Evolutionary conservation across 2,113 vertebrate genomes (phyloP), one percentile per base, ranked within the genome.

Genomic region (Engraulis encrasicolus): DNA sequence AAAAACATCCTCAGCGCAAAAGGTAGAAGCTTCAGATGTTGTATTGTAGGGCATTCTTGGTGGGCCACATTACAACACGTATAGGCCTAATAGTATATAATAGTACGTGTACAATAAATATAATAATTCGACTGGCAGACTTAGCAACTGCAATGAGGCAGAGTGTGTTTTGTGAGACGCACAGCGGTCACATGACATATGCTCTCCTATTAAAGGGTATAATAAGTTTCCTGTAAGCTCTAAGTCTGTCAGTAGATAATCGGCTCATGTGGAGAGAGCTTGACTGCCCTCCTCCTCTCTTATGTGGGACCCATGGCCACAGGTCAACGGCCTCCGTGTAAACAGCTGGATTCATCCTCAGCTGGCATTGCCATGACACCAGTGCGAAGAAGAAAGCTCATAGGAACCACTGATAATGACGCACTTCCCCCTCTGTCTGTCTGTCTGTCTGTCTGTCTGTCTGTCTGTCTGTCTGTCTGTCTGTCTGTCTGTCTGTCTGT

Each of bases 401-500:
- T 20, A 27, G 11, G 23, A 20, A 23, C n/a, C 27, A n/a, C 58
- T n/a, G 52, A 58, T 20, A 2, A 18, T n/a, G 40, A 45, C 9
- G 40, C 40, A 45, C 40, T 45, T 9, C 52, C 19, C 52, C n/a
- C 54, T 61, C n/a, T 23, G 7, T 27, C 54, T 61, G 20, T 61
- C 54, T 61, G 20, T 61, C 54, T 61, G 7, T 61, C 54, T 61
- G n/a, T 61, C 58, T 61, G n/a, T 61, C 58, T 61, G n/a, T 61
- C 20, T 61, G 58, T n/a, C 7, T 27, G n/a, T 23, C 58, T 27
- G 23, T 9, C 1, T 1, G 12, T 3, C n/a, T 20, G 3, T 23
- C 58, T 61, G 54, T 61, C n/a, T 23, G 7, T 27, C 54, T 61
- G 20, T 61, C 54, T 61, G 20, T 61, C 54, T 61, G 7, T 61